A percentile compares a stretch with the other conserved stretches of the same genome.
phyloP scores from a whole-genome alignment of 1,140 invertebrate genomes.

The Panagrolaimus sp. region DNA sequence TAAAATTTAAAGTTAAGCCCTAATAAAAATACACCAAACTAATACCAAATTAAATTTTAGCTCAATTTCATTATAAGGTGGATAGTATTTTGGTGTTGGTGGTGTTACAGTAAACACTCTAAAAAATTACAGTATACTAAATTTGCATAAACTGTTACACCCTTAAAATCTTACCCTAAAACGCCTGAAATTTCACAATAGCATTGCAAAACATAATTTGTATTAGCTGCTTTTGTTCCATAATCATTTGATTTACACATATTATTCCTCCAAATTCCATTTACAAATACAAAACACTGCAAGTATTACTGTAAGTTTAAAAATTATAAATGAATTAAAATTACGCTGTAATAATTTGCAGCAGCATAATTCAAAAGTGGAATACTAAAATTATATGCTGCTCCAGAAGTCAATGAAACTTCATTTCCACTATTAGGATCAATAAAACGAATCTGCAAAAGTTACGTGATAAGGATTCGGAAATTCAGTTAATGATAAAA shows the following conservation, averaged over 20 bases:
- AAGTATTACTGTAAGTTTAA: too few species aligned
- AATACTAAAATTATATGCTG: too few species aligned
- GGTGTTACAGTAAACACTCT: not conserved
- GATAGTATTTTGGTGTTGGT: not conserved
- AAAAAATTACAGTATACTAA: too few species aligned
- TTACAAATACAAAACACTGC: constrained; percentile 8
- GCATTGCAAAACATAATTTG: not conserved
- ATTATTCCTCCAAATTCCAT: not conserved
- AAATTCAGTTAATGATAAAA: too few species aligned
- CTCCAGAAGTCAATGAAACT: too few species aligned
- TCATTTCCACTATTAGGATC: too few species aligned
- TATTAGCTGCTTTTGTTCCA: not conserved
- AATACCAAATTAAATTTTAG: not conserved
- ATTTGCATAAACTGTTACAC: too few species aligned
- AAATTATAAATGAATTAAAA: too few species aligned
- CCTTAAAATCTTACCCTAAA: not conserved
- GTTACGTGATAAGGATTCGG: too few species aligned
- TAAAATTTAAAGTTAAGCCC: not conserved
- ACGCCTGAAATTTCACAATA: not conserved
- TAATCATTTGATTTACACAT: constrained; percentile 2
- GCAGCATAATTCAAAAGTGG: too few species aligned
- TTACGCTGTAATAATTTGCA: too few species aligned
- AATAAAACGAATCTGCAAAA: too few species aligned
- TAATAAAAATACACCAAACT: not conserved
- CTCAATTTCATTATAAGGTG: not conserved